Evolutionary conservation across 2,113 vertebrate species (phyloP), one percentile per base, ranked within the genome.

Genomic region (Oplegnathus fasciatus): DNA sequence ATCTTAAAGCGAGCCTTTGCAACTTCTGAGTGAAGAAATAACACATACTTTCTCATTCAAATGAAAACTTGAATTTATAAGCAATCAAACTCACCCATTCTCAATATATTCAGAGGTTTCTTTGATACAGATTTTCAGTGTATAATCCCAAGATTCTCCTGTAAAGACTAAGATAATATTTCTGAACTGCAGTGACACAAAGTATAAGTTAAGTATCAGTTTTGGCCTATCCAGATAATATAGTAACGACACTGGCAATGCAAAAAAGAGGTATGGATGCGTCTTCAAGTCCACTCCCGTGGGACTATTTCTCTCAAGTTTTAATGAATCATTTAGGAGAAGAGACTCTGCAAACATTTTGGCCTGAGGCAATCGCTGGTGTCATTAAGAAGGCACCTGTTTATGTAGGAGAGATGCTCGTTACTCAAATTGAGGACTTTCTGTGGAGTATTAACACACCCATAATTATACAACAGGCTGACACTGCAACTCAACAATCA

Each of bases 271-370:
- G 2, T 4, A 44, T 7, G 3, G 24, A 28, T 42, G 9, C 7
- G 22, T 26, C 17, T 26, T 64, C 0, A 40, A 28, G 6, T 60
- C 34, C 13, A 48, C 77, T 13, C 55, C 37, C 2, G 0, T n/a
- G 54, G 74, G 44, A 78, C 20, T 64, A 26, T 42, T 48, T 82
- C 24, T 34, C 24, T 54, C 28, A 7, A 5, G 22, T 83, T 83
- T 64, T 65, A 83, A 83, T 75, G 50, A 60, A 18, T 44, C 54
- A 24, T 79, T 78, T 55, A 80, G 46, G 11, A 48, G 20, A 48
- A 30, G 6, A 76, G 50, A 50, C 55, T 42, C 58, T 54, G 62
- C 48, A 71, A 76, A 81, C 58, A 69, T 78, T 62, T 37, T 55
- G 61, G 44, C 44, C 46, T 30, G 67, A 78, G 68, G 79, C 54